Evolutionary conservation across 1,140 invertebrate genomes (phyloP), one percentile per base, ranked within the genome.

Genomic region (Monochamus saltuarius): DNA sequence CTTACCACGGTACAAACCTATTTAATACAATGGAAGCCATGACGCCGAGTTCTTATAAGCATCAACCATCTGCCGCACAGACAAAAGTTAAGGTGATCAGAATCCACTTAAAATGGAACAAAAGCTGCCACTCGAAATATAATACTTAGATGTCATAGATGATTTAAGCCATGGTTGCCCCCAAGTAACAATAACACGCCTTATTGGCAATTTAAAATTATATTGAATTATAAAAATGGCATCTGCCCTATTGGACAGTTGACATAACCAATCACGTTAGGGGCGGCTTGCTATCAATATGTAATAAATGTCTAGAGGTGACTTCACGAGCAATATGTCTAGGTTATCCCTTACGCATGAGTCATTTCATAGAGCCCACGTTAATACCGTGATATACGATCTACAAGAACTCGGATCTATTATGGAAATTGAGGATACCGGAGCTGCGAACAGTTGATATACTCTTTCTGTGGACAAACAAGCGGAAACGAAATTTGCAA

Each of bases 321-420:
- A 47, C 51, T 46, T 29, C 37, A 29, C 50, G 46, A 49, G 63
- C 63, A 65, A 65, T 65, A 65, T 61, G 62, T 64, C 58, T 64
- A 59, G 52, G 61, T 63, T 59, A 60, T 55, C 63, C 61, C 63
- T 65, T 57, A 65, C 63, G 59, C 53, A 61, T 65, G 63, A 65
- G 63, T 65, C 63, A 65, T 54, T 65, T 65, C 59, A 65, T 65
- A 61, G 22, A 65, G 59, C 59, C 59, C 53, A 61, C 52, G 54
- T 55, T 65, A 55, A 65, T 61, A 35, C 35, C 19, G 58, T 65
- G 63, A 65, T 55, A 29, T 54, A 65, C 47, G 55, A 40, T 19
- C 40, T 51, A 55, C 54, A 56, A 54, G 54, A 65, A 65, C 63
- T 45, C 38, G 46, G 55, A 57, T 60, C 22, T 61, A 65, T 65